A percentile compares a stretch with the other conserved stretches of the same genome.
These are phyloP conservation scores for Aspiorhynchus laticeps DNA, from an alignment of 2,113 vertebrate genomes.

Conservation along the genomic window DNA sequence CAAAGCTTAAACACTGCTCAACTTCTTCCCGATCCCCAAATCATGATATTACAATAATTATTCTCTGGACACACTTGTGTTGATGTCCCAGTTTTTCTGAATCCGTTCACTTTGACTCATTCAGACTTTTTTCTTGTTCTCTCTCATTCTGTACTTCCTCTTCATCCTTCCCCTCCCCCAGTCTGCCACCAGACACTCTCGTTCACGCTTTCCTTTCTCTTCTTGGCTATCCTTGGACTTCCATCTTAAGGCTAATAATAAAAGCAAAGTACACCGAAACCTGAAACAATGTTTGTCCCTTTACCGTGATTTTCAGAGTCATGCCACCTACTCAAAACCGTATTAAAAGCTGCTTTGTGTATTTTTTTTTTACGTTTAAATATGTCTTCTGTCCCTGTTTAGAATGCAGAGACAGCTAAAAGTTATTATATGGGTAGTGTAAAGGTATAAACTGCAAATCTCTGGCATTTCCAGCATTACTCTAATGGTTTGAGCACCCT, in stretches of 20 bases:
- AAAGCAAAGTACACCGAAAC: neutral
- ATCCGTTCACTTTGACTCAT: neutral
- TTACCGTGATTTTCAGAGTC: neutral
- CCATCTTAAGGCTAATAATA: neutral
- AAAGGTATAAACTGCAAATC: neutral
- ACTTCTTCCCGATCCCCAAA: neutral
- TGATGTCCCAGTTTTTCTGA: neutral
- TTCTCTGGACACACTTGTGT: neutral
- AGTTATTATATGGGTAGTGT: neutral
- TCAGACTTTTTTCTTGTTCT: neutral
- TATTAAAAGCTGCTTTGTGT: neutral
- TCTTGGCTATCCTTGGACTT: neutral
- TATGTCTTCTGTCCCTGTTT: neutral
- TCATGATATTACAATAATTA: neutral
- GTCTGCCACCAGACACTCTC: neutral
- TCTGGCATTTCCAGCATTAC: neutral
- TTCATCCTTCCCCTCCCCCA: conserved; percentile 1
- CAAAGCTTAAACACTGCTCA: neutral
- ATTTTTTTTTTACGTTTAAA: neutral
- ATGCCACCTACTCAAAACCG: neutral
- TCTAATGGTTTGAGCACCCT: neutral
- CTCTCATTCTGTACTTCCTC: neutral
- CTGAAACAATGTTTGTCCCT: neutral
- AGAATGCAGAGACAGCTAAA: neutral
- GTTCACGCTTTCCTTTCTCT: neutral